These are phyloP conservation scores for Cosmia trapezina DNA, from an alignment of 2,888 invertebrate species.

Conservation along the genomic window DNA sequence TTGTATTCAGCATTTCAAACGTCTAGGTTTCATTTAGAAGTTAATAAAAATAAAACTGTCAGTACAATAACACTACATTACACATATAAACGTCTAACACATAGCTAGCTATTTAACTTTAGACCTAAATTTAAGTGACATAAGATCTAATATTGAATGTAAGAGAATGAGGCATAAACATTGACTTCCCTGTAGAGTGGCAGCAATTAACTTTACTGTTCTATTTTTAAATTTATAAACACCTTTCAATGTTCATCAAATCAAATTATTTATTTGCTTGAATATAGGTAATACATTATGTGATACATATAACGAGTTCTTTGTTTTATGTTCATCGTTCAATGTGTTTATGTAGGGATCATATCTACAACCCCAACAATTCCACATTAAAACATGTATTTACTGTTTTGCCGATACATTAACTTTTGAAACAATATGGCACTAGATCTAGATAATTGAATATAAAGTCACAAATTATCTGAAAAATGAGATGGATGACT, in stretches of 20 bases:
- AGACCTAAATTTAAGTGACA: constrained; percentile 39
- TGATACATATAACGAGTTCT: no score
- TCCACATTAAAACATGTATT: background rate
- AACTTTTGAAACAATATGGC: constrained; percentile 39
- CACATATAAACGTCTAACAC: constrained; percentile 55
- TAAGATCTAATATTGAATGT: constrained; percentile 47
- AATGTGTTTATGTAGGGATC: background rate
- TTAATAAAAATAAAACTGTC: constrained; percentile 11
- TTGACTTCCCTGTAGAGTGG: constrained; percentile 51
- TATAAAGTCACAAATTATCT: background rate
- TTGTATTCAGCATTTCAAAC: background rate
- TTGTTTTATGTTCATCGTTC: background rate
- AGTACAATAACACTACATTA: constrained; percentile 42
- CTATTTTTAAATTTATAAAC: background rate
- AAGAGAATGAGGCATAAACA: constrained; percentile 33
- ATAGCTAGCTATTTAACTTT: constrained; percentile 52
- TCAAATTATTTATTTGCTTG: no score
- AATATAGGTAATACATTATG: no score
- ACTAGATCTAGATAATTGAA: constrained; percentile 28
- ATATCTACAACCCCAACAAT: background rate
- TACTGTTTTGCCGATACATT: background rate
- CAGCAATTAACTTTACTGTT: constrained; percentile 10
- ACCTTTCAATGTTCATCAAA: background rate
- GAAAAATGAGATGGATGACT: background rate
- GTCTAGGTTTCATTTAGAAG: background rate